phyloP scores from a whole-genome alignment of 2,113 vertebrate species.

The Sebastes schlegelii region DNA sequence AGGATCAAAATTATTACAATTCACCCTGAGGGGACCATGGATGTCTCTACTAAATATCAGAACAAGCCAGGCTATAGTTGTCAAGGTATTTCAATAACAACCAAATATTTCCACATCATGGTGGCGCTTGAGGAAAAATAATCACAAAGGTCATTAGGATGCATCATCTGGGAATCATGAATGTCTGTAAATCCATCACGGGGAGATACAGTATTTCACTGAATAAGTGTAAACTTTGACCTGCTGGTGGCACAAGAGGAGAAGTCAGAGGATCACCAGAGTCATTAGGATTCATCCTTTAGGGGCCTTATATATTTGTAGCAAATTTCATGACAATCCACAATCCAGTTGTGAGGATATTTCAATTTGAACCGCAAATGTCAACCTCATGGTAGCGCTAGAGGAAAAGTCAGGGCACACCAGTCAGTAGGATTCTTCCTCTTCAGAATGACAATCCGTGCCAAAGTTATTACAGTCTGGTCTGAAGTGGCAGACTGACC shows the following conservation, averaged over 20 bases:
- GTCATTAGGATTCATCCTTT: not conserved
- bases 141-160: not conserved
- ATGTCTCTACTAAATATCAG: not conserved
- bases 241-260: not conserved
- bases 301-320: not conserved
- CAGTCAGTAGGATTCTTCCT: not conserved
- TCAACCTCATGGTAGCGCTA: not conserved
- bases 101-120: not conserved
- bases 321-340: not conserved
- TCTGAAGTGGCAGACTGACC: too few species aligned
- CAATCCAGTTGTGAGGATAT: not conserved
- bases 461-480: not conserved
- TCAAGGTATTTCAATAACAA: not conserved
- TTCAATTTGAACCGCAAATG: not conserved
- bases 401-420: not conserved
- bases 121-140: not conserved
- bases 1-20: not conserved
- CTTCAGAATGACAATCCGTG: not conserved
- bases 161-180: not conserved
- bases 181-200: too few species aligned
- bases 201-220: not conserved
- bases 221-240: not conserved
- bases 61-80: not conserved
- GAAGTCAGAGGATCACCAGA: not conserved
- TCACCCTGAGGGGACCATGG: not conserved